Conservation (phyloP, 2,113 vertebrate species). For the Mustelus asterias region DNA sequence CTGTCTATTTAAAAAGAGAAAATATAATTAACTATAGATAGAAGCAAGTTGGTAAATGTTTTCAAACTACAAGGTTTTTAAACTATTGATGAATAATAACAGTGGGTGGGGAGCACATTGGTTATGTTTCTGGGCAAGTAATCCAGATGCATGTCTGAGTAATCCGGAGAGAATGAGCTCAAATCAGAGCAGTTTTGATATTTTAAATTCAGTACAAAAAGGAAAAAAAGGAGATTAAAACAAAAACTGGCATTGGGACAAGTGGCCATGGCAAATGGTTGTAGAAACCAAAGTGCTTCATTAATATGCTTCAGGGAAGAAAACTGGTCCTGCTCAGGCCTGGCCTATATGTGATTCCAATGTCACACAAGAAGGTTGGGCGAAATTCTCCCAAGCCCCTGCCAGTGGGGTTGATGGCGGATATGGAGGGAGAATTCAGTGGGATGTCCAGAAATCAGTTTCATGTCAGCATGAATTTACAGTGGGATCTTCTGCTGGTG, state of each 20-base stretch:
- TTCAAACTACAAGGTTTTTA: background rate
- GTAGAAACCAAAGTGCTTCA: background rate
- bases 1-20: background rate
- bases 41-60: background rate
- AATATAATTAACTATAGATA: background rate
- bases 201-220: background rate
- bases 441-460: no score
- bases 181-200: background rate
- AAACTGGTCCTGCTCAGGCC: background rate
- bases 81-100: background rate
- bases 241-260: background rate
- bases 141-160: background rate
- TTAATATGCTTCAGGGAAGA: background rate
- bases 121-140: background rate
- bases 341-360: background rate
- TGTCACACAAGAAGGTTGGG: background rate
- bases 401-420: no score
- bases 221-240: no score
- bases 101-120: background rate
- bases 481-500: no score
- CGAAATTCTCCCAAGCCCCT: no score
- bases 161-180: background rate
- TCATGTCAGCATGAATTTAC: no score
- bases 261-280: background rate
- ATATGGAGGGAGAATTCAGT: no score